Evolutionary conservation across 2,797 vertebrate genomes (phyloP), one percentile per base, ranked within the genome.

Genomic region (Novumbra hubbsi): DNA sequence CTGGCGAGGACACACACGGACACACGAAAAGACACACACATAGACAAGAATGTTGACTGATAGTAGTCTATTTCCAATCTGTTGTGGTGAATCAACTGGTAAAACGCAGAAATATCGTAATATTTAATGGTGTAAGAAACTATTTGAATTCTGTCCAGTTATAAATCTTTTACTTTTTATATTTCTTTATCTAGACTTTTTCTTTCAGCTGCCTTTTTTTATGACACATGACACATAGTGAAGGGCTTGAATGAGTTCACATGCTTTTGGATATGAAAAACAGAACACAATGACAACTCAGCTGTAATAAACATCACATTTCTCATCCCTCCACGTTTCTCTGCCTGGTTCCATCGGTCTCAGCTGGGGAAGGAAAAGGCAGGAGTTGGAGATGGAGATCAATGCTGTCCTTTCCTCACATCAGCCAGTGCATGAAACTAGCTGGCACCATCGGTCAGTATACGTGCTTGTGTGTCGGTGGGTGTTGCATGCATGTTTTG

Each of bases 361-460:
- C 69, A 96, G 97, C 94, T 75, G 95, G 95, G 41, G 91, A 94
- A 0, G 93, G 87, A 24, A 98, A 97, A 91, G 97, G 96, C 71
- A 91, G 96, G 48, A 98, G 96, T 87, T 94, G 94, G 84, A 97
- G 94, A 91, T 98, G 97, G 97, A 95, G 84, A 45, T 95, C 96
- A 57, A 94, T 97, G 93, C 91, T 98, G 14, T 95, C 95, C 71
- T 96, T 99, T 45, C 94, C 97, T 2, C 95, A 98, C 70, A 95
- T 99, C 81, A 97, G 91, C 77, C 93, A 95, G 80, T 98, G 97
- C 1, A 84, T 81, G 48, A 94, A 97, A 27, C 89, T 98, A 70
- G 93, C 95, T 14, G 87, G 86, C 49, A 92, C 5, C 62, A 91
- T 96, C 0, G 95, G 95, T 96, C 85, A 94, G 95, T 70, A 38